These are phyloP conservation scores for Ectemnius lituratus DNA, from an alignment of 2,888 invertebrate species.

Conservation along the genomic window DNA sequence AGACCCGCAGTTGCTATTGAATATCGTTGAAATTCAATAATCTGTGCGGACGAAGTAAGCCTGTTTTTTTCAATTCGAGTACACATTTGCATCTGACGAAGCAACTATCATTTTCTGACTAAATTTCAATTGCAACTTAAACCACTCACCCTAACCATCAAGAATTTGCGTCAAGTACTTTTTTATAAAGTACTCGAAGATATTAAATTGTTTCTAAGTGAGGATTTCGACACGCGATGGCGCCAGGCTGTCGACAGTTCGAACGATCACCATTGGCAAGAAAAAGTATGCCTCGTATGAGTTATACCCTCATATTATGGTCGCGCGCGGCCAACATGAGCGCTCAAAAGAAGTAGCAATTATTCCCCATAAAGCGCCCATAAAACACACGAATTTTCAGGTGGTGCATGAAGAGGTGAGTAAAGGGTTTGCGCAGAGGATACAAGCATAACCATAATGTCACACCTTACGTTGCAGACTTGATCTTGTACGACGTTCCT, in stretches of 20 bases:
- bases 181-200: not conserved
- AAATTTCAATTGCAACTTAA: no score
- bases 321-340: not conserved
- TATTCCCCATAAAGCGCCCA: constrained; percentile 4
- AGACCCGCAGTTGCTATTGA: not conserved
- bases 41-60: not conserved
- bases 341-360: constrained; percentile 3
- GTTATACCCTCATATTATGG: not conserved
- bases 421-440: not conserved
- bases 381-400: constrained; percentile 2
- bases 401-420: no score
- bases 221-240: not conserved
- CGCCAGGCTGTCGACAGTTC: not conserved
- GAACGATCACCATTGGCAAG: not conserved
- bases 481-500: constrained; percentile 30
- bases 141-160: no score
- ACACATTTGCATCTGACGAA: no score
- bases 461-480: not conserved
- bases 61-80: no score
- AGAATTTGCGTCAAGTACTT: constrained; percentile 4
- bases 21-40: constrained; percentile 2
- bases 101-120: no score
- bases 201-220: not conserved
- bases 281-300: not conserved
- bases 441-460: not conserved